Conservation (phyloP, 2,888 invertebrate species). For the Eupithecia dodoneata region DNA sequence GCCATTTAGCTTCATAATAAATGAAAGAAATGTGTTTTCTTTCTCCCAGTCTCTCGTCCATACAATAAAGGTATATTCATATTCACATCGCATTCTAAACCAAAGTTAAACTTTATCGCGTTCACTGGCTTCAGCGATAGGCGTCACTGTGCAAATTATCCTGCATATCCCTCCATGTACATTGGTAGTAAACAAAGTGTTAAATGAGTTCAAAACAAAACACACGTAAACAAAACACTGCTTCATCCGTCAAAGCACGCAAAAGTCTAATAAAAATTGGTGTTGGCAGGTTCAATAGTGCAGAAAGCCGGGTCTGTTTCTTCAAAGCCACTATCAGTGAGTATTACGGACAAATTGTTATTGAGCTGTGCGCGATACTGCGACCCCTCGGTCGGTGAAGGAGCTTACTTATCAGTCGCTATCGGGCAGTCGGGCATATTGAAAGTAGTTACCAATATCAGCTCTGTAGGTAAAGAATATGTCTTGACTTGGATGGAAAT, state of each 20-base stretch:
- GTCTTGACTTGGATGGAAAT: neutral
- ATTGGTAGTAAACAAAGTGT: neutral
- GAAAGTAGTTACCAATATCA: constrained; percentile 22
- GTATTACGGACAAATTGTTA: constrained; percentile 58
- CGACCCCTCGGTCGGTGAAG: constrained; percentile 51
- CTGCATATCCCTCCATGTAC: too few species aligned
- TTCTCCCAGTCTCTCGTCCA: too few species aligned
- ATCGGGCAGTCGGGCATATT: constrained; percentile 20
- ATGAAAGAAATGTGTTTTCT: too few species aligned
- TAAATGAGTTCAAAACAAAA: neutral
- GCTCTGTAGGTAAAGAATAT: neutral
- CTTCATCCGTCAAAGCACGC: neutral
- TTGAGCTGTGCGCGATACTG: constrained; percentile 50
- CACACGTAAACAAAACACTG: neutral
- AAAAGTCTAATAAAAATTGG: neutral
- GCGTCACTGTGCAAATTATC: too few species aligned
- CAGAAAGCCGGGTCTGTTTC: neutral
- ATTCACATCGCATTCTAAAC: neutral
- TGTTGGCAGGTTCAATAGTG: neutral
- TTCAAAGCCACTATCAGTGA: constrained; percentile 47
- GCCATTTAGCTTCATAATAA: too few species aligned
- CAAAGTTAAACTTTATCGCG: too few species aligned
- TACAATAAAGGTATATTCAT: too few species aligned
- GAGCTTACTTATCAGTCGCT: constrained; percentile 51
- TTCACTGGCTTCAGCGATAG: too few species aligned